Conservation (phyloP, 2,888 invertebrate genomes). For the Latrodectus hesperus region DNA sequence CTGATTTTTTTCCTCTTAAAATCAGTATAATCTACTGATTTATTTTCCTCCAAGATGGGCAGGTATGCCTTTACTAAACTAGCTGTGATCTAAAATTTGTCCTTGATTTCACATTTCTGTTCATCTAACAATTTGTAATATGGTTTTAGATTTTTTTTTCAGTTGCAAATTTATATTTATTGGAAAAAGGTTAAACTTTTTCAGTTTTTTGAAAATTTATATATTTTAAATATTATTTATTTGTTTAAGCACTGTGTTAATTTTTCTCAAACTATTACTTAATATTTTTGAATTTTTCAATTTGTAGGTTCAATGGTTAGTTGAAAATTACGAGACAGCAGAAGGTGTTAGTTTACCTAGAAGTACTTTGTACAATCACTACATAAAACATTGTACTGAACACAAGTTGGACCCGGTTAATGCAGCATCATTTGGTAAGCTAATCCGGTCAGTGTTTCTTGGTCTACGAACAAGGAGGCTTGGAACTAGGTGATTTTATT, state of each 20-base stretch:
- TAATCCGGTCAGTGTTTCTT: slow-evolving; percentile 97
- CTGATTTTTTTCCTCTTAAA: too few relatives aligned
- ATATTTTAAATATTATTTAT: too few relatives aligned
- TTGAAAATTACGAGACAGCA: slow-evolving; percentile 98
- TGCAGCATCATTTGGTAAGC: slow-evolving; percentile 99
- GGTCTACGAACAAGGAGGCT: slow-evolving; percentile 94
- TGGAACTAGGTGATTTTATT: slow-evolving; percentile 83
- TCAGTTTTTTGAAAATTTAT: background rate
- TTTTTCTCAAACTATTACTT: too few relatives aligned
- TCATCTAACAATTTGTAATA: background rate
- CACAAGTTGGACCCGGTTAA: slow-evolving; percentile 98
- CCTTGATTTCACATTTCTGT: too few relatives aligned
- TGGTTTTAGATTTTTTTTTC: background rate
- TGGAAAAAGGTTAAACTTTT: background rate
- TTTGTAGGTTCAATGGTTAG: slow-evolving; percentile 89
- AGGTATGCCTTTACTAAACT: too few relatives aligned
- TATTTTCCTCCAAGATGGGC: too few relatives aligned
- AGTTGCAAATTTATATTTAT: background rate
- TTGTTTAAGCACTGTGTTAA: too few relatives aligned
- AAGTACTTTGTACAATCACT: slow-evolving; percentile 97
- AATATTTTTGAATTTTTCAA: too few relatives aligned
- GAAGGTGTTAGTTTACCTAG: slow-evolving; percentile 96
- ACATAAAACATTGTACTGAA: slow-evolving; percentile 90
- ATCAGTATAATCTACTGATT: too few relatives aligned
- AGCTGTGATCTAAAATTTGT: too few relatives aligned